Percentiles rank a stretch among this genome's conserved stretches.
These are phyloP conservation scores for Pseudochromis fuscus DNA, from an alignment of 2,797 vertebrate species.

Conservation along the genomic window DNA sequence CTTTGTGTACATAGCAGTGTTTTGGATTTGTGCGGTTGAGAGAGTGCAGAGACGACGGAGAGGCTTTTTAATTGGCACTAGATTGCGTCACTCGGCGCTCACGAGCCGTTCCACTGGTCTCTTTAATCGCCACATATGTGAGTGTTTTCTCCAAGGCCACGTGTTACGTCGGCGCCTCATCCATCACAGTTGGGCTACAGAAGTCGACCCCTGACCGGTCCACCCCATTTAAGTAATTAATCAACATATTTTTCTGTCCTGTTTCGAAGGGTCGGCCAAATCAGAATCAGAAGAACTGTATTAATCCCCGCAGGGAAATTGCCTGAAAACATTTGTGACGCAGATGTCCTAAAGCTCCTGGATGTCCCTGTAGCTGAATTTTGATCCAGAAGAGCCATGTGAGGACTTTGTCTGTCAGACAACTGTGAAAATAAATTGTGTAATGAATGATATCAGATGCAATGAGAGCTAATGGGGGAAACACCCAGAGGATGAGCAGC, in stretches of 20 bases:
- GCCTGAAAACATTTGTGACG: slow-evolving; percentile 16
- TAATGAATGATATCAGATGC: slow-evolving; percentile 1
- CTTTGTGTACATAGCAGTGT: slow-evolving; percentile 25
- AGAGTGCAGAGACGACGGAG: slow-evolving; percentile 19
- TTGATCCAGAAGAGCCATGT: slow-evolving; percentile 19
- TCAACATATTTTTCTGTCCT: slow-evolving; percentile 47
- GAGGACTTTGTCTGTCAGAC: slow-evolving; percentile 3
- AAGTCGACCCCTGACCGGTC: slow-evolving; percentile 37
- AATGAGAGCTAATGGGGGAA: slow-evolving; percentile 36
- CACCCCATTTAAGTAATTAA: slow-evolving; percentile 70
- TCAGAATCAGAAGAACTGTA: too few species aligned
- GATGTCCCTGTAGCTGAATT: slow-evolving; percentile 33
- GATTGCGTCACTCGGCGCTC: slow-evolving; percentile 26
- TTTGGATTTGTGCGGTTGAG: slow-evolving; percentile 51
- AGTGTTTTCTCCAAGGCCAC: slow-evolving; percentile 25
- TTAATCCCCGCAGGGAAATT: too few species aligned
- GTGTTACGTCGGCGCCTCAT: slow-evolving; percentile 29
- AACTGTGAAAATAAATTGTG: slow-evolving; percentile 4
- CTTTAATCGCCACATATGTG: slow-evolving; percentile 48
- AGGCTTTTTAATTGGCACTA: slow-evolving; percentile 45
- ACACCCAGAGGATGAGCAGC: slow-evolving; percentile 16
- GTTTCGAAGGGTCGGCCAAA: slow-evolving; percentile 25
- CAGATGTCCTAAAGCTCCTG: slow-evolving; percentile 59
- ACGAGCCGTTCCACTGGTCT: slow-evolving; percentile 26
- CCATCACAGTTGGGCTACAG: slow-evolving; percentile 54